phyloP scores from a whole-genome alignment of 1,140 invertebrate genomes.

The Drosophila melanica region DNA sequence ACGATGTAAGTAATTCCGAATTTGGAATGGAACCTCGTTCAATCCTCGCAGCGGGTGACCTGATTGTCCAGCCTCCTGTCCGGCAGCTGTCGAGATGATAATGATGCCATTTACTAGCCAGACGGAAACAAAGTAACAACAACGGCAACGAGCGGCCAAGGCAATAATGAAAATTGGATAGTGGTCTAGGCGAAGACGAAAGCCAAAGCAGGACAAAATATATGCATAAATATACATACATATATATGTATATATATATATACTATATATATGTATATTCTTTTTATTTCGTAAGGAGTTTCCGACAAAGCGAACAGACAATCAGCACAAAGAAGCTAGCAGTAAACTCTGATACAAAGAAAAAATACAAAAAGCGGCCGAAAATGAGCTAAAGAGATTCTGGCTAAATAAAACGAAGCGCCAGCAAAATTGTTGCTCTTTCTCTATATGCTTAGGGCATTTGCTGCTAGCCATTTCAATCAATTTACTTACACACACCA shows the following conservation, averaged over 20 bases:
- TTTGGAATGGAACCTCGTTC: constrained; percentile 1
- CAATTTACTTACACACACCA: constrained; percentile 59
- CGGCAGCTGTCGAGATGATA: constrained; percentile 43
- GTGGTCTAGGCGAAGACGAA: constrained; percentile 34
- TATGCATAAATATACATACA: not conserved
- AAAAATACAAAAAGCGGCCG: constrained; percentile 37
- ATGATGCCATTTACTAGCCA: constrained; percentile 58
- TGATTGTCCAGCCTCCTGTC: constrained; percentile 30
- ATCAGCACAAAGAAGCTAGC: constrained; percentile 58
- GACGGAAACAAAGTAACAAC: constrained; percentile 48
- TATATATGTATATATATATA: not conserved
- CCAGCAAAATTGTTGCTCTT: constrained; percentile 48
- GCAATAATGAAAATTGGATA: constrained; percentile 74
- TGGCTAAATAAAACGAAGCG: constrained; percentile 47
- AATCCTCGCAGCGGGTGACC: constrained; percentile 38
- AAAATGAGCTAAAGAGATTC: constrained; percentile 50
- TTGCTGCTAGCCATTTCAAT: constrained; percentile 71
- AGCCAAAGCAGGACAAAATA: constrained; percentile 38
- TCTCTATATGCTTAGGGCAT: constrained; percentile 47
- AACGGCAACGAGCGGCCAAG: constrained; percentile 42
- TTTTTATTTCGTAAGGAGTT: constrained; percentile 38
- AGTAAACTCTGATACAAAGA: constrained; percentile 61
- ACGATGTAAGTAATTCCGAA: not conserved
- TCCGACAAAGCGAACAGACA: constrained; percentile 61
- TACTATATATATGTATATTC: not conserved